These are phyloP conservation scores for Polyodon spathula DNA, from an alignment of 2,113 vertebrate genomes.

Conservation along the genomic window DNA sequence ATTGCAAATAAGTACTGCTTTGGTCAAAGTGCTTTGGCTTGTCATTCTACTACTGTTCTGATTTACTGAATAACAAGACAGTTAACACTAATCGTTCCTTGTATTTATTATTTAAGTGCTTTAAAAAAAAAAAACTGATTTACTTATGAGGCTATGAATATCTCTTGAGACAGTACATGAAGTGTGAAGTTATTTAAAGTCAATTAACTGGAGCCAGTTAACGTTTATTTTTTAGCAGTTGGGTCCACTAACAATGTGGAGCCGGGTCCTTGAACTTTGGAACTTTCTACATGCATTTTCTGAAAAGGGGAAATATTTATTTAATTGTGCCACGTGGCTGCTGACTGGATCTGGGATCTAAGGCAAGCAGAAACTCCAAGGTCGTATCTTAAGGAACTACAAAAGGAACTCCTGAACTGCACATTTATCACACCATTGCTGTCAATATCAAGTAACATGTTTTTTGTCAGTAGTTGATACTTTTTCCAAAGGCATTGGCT, in stretches of 20 bases:
- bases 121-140: constrained; percentile 63
- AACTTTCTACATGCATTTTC: constrained; percentile 35
- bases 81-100: constrained; percentile 90
- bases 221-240: constrained; percentile 71
- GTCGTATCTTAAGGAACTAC: constrained; percentile 41
- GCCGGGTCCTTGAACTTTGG: constrained; percentile 66
- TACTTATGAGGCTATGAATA: constrained; percentile 64
- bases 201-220: constrained; percentile 97
- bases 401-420: constrained; percentile 33
- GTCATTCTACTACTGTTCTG: constrained; percentile 79
- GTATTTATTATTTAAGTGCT: constrained; percentile 98
- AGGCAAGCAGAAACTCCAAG: constrained; percentile 51
- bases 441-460: constrained; percentile 60
- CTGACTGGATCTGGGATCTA: constrained; percentile 48
- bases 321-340: constrained; percentile 73
- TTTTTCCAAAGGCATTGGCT: constrained; percentile 50
- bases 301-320: constrained; percentile 75
- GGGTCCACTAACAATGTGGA: constrained; percentile 72
- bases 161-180: constrained; percentile 81
- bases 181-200: constrained; percentile 91
- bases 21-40: constrained; percentile 56
- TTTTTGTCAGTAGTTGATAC: constrained; percentile 64
- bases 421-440: constrained; percentile 45
- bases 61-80: constrained; percentile 90
- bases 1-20: constrained; percentile 64